Base-by-base conservation (phyloP, 1,140 invertebrate genomes). In the Thaumatotibia leucotreta region DNA sequence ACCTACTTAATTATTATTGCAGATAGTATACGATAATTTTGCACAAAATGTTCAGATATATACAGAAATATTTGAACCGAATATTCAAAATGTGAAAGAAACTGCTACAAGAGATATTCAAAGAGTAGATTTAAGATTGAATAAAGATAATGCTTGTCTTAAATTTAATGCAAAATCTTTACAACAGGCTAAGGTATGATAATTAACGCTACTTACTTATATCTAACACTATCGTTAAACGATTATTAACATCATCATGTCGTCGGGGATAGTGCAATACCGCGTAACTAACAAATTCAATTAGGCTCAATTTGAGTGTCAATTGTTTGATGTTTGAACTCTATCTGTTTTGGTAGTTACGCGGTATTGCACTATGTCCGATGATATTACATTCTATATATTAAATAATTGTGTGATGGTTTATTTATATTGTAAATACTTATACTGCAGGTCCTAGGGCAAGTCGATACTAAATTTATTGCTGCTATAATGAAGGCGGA, bases 391-490 rank as follows among this genome's bases (percentile, higher is more conserved):
- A 65, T 35, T 54, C 6, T n/a, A 29, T 33, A 49, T n/a, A 29
- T 31, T 31, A n/a, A n/a, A n/a, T n/a, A n/a, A n/a, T 11, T 32
- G 17, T 17, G 17, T 63, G 10, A 68, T 65, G 35, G 20, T 10
- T 39, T 65, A 64, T 29, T 39, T 8, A 64, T 61, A 9, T 61
- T 33, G 31, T 22, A 17, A 6, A 23, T 29, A 65, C 14, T 5
- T 8, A 61, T 39, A n/a, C 50, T 32, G 45, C 70, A 89, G 91
- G 91, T 95, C n/a, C 76, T 95, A 58, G 92, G 93, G 9, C 94
- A 95, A 86, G 79, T 95, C 5, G 95, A 95, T 81, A 83, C 87
- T 23, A 96, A 95, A 85, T 96, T 95, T 81, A 95, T 96, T 80
- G 92, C 92, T 14, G 80, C 85, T 49, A 78, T 83, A 61, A 69